Percentiles rank a stretch among this genome's conserved stretches.
Conservation (phyloP, 2,888 invertebrate genomes). For the Iphiclides podalirius region DNA sequence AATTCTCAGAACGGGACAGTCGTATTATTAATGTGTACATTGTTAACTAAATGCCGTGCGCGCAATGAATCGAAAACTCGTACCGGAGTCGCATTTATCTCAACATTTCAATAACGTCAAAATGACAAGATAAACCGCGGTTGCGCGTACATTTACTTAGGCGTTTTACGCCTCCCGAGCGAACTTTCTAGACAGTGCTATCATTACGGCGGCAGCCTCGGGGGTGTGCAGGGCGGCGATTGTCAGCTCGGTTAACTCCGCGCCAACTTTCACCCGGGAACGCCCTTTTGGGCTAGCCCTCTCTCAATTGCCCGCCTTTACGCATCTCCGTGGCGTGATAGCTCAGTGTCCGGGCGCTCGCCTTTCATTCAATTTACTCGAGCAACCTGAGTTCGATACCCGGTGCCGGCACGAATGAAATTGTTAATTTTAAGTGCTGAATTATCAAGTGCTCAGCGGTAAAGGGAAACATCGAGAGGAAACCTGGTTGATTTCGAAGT, state of each 20-base stretch:
- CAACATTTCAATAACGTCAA: slow-evolving; percentile 22
- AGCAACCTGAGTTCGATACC: no score
- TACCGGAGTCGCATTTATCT: slow-evolving; percentile 6
- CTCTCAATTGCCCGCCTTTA: neutral
- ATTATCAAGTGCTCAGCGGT: no score
- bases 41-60: neutral
- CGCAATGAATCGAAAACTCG: slow-evolving; percentile 7
- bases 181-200: slow-evolving; percentile 56
- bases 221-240: slow-evolving; percentile 39
- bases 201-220: slow-evolving; percentile 44
- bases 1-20: no score
- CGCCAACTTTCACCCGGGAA: slow-evolving; percentile 35
- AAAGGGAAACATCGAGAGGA: no score
- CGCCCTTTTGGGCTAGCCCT: slow-evolving; percentile 18
- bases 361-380: no score
- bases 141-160: slow-evolving; percentile 11
- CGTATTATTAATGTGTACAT: slow-evolving; percentile 2
- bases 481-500: no score
- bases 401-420: no score
- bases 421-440: no score
- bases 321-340: no score
- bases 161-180: slow-evolving; percentile 25
- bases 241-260: no score
- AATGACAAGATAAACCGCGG: slow-evolving; percentile 16
- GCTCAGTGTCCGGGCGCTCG: no score